phyloP scores from a whole-genome alignment of 2,797 vertebrate species.

The Takifugu ocellatus region DNA sequence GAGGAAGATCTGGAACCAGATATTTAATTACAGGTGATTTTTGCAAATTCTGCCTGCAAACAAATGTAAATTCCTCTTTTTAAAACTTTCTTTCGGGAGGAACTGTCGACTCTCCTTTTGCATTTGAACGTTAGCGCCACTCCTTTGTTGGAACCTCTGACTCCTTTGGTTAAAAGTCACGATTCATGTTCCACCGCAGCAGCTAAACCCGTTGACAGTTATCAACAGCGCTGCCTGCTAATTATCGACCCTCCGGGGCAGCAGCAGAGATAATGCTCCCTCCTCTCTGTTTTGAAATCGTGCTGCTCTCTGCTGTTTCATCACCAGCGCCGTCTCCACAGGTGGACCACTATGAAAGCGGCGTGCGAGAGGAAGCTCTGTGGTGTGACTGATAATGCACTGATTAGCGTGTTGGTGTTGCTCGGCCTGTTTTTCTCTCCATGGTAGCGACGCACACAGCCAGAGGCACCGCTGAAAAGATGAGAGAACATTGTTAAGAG shows the following conservation, averaged over 20 bases:
- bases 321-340: slow-evolving; percentile 44
- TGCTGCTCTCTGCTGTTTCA: slow-evolving; percentile 50
- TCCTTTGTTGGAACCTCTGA: slow-evolving; percentile 16
- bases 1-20: slow-evolving; percentile 28
- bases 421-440: slow-evolving; percentile 37
- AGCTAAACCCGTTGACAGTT: slow-evolving; percentile 32
- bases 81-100: slow-evolving; percentile 15
- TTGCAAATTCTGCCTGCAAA: slow-evolving; percentile 14
- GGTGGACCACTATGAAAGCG: slow-evolving; percentile 33
- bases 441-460: slow-evolving; percentile 15
- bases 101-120: slow-evolving; percentile 5
- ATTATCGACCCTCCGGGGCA: slow-evolving; percentile 55
- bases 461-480: slow-evolving; percentile 13
- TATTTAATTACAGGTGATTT: slow-evolving; percentile 37
- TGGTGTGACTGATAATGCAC: slow-evolving; percentile 38
- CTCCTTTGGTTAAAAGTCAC: slow-evolving; percentile 38
- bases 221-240: slow-evolving; percentile 46
- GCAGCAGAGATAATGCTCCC: slow-evolving; percentile 31
- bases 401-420: slow-evolving; percentile 49
- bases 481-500: slow-evolving; percentile 14
- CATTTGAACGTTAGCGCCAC: too few relatives aligned
- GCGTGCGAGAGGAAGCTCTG: slow-evolving; percentile 24
- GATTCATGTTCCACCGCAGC: slow-evolving; percentile 42
- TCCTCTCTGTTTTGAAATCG: slow-evolving; percentile 39
- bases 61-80: not conserved